Percentiles rank a stretch among this genome's conserved stretches.
phyloP scores from a whole-genome alignment of 2,797 vertebrate genomes.

The Phataginus tetradactyla region DNA sequence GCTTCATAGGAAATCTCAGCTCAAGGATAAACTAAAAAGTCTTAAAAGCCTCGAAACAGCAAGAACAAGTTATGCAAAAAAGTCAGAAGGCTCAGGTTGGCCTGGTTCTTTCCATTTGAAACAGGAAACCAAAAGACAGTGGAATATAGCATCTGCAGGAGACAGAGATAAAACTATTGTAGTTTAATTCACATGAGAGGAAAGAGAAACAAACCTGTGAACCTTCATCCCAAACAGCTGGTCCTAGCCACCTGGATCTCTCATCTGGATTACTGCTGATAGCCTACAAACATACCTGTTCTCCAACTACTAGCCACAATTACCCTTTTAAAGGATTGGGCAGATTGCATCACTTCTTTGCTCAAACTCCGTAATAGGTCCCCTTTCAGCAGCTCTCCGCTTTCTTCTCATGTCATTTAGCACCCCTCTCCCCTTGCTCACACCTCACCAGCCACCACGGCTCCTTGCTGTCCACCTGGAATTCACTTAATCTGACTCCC shows the following conservation, averaged over 20 bases:
- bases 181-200: conserved; percentile 6
- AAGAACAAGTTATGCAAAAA: conserved; percentile 37
- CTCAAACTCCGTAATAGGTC: not conserved
- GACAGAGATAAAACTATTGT: conserved; percentile 12
- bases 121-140: conserved; percentile 30
- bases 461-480: not conserved
- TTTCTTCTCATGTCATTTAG: not conserved
- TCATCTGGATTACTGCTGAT: not conserved
- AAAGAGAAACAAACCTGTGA: not conserved
- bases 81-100: not conserved
- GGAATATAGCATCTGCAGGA: not conserved
- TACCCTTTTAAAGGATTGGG: not conserved
- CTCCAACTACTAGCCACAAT: not conserved
- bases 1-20: conserved; percentile 36
- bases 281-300: not conserved
- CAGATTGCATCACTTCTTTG: not conserved
- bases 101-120: conserved; percentile 55
- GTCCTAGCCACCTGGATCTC: not conserved
- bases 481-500: not conserved
- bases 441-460: not conserved
- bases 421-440: not conserved
- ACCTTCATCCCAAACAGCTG: not conserved
- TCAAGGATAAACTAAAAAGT: conserved; percentile 52
- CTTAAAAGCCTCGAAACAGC: conserved; percentile 44
- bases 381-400: not conserved